Evolutionary conservation across 92 coral and sea anemone genomes (phyloP), one percentile per base, ranked within the genome.

Genomic region (Siderastrea radians): DNA sequence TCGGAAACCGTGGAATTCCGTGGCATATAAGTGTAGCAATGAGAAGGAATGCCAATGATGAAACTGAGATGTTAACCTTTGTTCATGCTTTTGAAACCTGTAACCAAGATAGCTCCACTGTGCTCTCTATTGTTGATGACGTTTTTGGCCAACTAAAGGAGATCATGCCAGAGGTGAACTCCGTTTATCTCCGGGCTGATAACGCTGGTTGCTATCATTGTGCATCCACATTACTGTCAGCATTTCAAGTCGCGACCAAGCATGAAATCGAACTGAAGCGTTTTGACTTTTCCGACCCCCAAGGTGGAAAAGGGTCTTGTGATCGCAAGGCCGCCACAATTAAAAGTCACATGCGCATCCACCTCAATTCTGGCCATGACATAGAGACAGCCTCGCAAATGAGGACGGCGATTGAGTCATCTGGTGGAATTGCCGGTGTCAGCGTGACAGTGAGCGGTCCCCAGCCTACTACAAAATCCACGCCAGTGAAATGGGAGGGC

Each of bases 11-110:
- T 78, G 94, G 91, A 14, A 91, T 87, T 50, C 79, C 89, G 54
- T 87, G 91, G 91, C 91, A 91, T 74, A 16, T 91, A 17, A 91
- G 89, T 59, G 94, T 91, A 74, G 89, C 94, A 0, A 60, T 83
- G 45, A 69, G 87, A 68, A 67, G 73, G 13, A 75, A 75, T 17
- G 80, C 80, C 63, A 75, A 55, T n/a, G 54, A 55, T 50, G 50
- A 53, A n/a, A 75, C 65, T 53, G 64, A 75, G 54, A 53, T 75
- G 80, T 64, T 75, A 8, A 78, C 64, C 54, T 75, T 75, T 49
- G 80, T 53, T n/a, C 48, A 53, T 75, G 12, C 48, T 58, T 75
- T 75, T 50, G 72, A 78, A 43, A 60, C 48, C 57, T 78, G 72
- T 46, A 60, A 3, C 51, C 72, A 78, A 14, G 83, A 15, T 16